Base-by-base conservation (phyloP, 2,888 invertebrate species). In the Glyphotaelius pellucidus region DNA sequence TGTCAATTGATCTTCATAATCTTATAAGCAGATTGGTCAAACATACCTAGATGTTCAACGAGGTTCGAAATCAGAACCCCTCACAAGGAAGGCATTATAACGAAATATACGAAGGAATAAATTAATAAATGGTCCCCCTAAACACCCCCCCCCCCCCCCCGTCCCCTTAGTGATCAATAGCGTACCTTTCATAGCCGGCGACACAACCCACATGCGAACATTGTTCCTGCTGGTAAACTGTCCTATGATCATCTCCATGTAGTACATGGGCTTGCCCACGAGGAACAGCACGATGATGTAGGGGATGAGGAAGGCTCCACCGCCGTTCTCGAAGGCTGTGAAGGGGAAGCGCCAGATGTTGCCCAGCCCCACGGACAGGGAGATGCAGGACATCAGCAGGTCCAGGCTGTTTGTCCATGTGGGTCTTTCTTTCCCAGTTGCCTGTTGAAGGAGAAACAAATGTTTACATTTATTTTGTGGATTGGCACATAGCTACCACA, bases 161-260 rank as follows among this genome's bases (percentile, higher is more conserved):
- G 0, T 15, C 14, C 47, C 19, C 52, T 52, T 52, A n/a, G n/a
- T n/a, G n/a, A 52, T 52, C 47, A 15, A 25, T 19, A 31, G 42
- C 38, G 12, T 94, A 98, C 98, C 98, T 97, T 97, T 97, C 95
- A 98, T 97, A 0, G 97, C 97, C 1, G 98, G 98, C 25, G 96
- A 95, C 25, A 97, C 93, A 0, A 96, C 94, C 97, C 97, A 97
- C 19, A 98, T 96, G 94, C 97, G 97, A 0, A 98, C 97, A 14
- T 98, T 97, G 90, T 98, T 98, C 94, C 97, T 97, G 91, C 98
- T 97, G 91, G 97, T 97, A 94, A 98, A 99, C 94, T 99, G 98
- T 19, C 98, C 98, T 15, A 98, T 94, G 2, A 97, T 96, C 95
- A 98, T 97, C 95, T 99, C 98, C 94, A 99, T 95, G 94, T 98